Conservation (phyloP, 2,888 invertebrate genomes). For the Tuta absoluta region DNA sequence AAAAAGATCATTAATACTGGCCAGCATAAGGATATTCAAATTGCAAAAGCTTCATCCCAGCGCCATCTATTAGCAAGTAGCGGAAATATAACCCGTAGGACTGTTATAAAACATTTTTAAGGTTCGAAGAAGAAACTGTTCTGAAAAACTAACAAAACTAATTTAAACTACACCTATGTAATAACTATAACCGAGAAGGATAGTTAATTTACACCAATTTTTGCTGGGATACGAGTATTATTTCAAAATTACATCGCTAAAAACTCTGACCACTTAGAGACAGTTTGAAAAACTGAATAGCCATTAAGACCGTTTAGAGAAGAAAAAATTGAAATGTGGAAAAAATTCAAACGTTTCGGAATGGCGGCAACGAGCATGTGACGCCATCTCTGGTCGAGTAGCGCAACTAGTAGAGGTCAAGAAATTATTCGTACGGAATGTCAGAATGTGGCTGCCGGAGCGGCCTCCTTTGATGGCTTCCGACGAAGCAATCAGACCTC, state of each 20-base stretch:
- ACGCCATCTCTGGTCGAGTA: slow-evolving; percentile 78
- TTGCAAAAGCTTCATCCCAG: slow-evolving; percentile 11
- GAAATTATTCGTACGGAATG: slow-evolving; percentile 71
- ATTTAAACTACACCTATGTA: slow-evolving; percentile 56
- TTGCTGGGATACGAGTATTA: slow-evolving; percentile 60
- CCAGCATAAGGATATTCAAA: not conserved
- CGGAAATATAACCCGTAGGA: slow-evolving; percentile 27
- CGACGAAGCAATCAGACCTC: slow-evolving; percentile 79
- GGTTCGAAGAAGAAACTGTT: slow-evolving; percentile 36
- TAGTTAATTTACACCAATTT: slow-evolving; percentile 71
- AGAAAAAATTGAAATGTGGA: slow-evolving; percentile 48
- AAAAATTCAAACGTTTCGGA: slow-evolving; percentile 35
- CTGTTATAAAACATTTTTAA: slow-evolving; percentile 25
- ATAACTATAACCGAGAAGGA: slow-evolving; percentile 60
- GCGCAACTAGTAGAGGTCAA: slow-evolving; percentile 68
- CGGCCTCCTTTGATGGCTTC: slow-evolving; percentile 77
- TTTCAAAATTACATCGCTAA: slow-evolving; percentile 69
- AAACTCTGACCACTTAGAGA: slow-evolving; percentile 75
- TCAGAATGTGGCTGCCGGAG: slow-evolving; percentile 67
- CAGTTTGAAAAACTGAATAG: slow-evolving; percentile 78
- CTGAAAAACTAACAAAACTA: slow-evolving; percentile 39
- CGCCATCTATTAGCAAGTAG: slow-evolving; percentile 54
- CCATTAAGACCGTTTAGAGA: slow-evolving; percentile 72
- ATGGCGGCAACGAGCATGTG: slow-evolving; percentile 69
- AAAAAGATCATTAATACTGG: not conserved